phyloP scores from a whole-genome alignment of 2,797 vertebrate genomes.

The Enteromius anoplus region DNA sequence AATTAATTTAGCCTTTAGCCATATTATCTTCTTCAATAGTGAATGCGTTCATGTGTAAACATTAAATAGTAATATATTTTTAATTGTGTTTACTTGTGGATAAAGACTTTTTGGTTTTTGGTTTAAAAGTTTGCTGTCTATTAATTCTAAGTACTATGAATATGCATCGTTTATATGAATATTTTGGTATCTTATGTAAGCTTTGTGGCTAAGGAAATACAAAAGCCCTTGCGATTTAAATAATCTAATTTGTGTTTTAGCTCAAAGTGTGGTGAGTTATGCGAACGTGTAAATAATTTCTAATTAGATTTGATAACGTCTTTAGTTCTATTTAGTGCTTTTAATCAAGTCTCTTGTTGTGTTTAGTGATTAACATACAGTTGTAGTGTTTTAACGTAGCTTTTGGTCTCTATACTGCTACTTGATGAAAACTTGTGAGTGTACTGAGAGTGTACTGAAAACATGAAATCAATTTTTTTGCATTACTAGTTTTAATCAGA shows the following conservation, averaged over 20 bases:
- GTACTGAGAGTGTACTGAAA: constrained; percentile 1
- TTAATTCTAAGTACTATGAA: neutral
- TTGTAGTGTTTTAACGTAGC: neutral
- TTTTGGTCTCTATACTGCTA: neutral
- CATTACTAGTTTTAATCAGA: neutral
- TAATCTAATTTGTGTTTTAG: neutral
- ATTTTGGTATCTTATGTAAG: neutral
- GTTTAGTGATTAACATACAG: neutral
- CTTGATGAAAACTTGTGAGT: neutral
- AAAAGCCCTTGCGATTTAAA: neutral
- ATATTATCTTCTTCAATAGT: neutral
- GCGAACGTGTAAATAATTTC: constrained; percentile 15
- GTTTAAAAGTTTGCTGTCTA: neutral
- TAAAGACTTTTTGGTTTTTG: no score
- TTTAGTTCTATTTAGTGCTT: neutral
- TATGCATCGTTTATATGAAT: neutral
- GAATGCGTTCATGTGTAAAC: neutral
- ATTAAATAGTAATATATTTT: neutral
- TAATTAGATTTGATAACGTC: neutral
- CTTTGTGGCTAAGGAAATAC: constrained; percentile 1
- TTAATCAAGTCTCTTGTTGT: neutral
- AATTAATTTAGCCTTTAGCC: neutral
- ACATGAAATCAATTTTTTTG: neutral
- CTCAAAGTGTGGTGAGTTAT: constrained; percentile 2
- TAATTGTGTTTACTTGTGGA: neutral